Base-by-base conservation (phyloP, 1,140 invertebrate species). In the Drosophila neocordata region DNA sequence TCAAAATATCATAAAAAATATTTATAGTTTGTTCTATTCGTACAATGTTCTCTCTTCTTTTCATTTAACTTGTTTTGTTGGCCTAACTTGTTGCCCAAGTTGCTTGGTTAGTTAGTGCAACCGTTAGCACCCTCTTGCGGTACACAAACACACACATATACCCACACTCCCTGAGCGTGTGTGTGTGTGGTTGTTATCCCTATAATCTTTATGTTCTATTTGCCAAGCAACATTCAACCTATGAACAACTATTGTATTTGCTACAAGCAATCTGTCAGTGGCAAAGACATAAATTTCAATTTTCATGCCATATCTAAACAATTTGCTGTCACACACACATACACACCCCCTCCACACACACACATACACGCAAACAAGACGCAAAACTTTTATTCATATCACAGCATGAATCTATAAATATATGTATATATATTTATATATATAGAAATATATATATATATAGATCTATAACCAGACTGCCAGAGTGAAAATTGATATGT, bases 211-310 rank as follows among this genome's bases (percentile, higher is more conserved):
- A 44, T 70, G 31, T 59, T 52, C 62, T 18, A 64, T 79, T 67
- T 68, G 61, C 24, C 13, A 75, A 75, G 71, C 71, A 72, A 72
- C 74, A 56, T 18, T 13, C 24, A 27, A 55, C n/a, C n/a, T 31
- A 55, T 62, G 31, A 35, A 51, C 48, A 51, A 52, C 35, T 73
- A 53, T 27, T 65, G 48, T 69, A 48, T 80, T 71, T 60, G 67
- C 67, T 68, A 51, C 53, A 53, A 87, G 78, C 73, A 81, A 74
- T 87, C 78, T 81, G 81, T 85, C 69, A 77, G 52, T 77, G 48
- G 66, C 77, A 84, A 85, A 62, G 64, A 87, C 82, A 85, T 85
- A 87, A 85, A 85, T 85, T 87, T 85, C 82, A 87, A 85, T 85
- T 85, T 87, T 78, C 82, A 68, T 87, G 82, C 79, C 82, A 77